Conservation (phyloP, 1,140 invertebrate species). For the Lepidurus packardi region DNA sequence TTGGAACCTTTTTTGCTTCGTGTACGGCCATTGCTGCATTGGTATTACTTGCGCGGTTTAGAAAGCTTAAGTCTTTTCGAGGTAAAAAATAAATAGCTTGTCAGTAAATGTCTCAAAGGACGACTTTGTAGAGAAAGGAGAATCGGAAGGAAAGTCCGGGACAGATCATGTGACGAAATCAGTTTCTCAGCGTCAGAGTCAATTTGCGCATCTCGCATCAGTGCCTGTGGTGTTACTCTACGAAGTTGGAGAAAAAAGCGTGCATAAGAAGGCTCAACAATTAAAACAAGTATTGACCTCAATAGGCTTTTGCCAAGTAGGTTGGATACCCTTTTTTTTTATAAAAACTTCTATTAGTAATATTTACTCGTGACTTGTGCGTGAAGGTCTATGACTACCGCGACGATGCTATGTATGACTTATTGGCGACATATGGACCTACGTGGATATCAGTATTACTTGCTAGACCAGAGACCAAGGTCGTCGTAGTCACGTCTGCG, state of each 20-base stretch:
- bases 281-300: constrained; percentile 11
- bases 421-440: constrained; percentile 1
- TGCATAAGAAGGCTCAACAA: background rate
- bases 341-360: background rate
- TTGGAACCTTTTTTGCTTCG: background rate
- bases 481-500: background rate
- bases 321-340: background rate
- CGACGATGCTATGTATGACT: background rate
- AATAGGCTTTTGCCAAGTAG: constrained; percentile 11
- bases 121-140: background rate
- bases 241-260: background rate
- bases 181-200: background rate
- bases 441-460: background rate
- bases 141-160: background rate
- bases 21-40: background rate
- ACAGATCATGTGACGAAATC: background rate
- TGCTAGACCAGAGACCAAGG: background rate
- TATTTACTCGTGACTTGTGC: background rate
- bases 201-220: background rate
- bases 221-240: background rate
- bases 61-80: background rate
- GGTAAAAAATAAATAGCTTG: background rate
- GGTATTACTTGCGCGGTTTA: background rate
- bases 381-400: constrained; percentile 4
- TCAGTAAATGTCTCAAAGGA: background rate